A percentile compares a stretch with the other conserved stretches of the same genome.
Evolutionary conservation across 2,113 vertebrate species (phyloP).

Genomic region (Hiodon alosoides): DNA sequence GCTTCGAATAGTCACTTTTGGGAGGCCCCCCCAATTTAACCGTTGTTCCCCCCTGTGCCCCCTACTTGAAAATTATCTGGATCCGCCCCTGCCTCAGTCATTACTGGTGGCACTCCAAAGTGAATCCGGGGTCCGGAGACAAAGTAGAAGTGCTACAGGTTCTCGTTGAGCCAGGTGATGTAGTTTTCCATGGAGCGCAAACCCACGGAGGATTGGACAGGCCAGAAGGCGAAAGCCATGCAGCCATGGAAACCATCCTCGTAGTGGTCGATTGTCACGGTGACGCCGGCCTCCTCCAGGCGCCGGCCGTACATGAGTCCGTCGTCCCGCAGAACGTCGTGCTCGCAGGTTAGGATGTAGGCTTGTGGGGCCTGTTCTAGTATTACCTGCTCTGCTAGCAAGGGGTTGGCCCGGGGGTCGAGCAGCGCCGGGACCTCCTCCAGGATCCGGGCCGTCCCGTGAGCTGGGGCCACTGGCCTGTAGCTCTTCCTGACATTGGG

Average conservation of each 20-base stretch:
- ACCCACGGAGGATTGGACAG: slow-evolving; percentile 73
- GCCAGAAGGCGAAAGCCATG: slow-evolving; percentile 77
- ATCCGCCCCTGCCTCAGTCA: too few species aligned
- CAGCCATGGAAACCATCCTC: slow-evolving; percentile 87
- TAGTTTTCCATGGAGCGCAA: slow-evolving; percentile 67
- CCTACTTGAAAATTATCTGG: too few species aligned
- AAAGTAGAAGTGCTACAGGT: slow-evolving; percentile 61
- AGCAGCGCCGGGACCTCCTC: slow-evolving; percentile 69
- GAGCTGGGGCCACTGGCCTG: slow-evolving; percentile 55
- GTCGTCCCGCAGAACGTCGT: slow-evolving; percentile 85
- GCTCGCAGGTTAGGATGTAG: slow-evolving; percentile 83
- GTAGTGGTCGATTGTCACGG: slow-evolving; percentile 75
- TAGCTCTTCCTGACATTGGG: slow-evolving; percentile 65
- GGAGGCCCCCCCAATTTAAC: too few species aligned
- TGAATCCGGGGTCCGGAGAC: not conserved
- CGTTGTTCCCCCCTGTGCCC: too few species aligned
- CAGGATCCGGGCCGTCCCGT: slow-evolving; percentile 53
- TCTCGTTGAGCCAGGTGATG: slow-evolving; percentile 78
- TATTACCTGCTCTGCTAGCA: slow-evolving; percentile 70
- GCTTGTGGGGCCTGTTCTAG: slow-evolving; percentile 71
- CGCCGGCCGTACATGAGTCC: slow-evolving; percentile 83
- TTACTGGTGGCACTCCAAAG: too few species aligned
- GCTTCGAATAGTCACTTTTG: too few species aligned
- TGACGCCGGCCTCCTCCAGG: slow-evolving; percentile 71
- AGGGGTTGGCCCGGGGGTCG: slow-evolving; percentile 70